Percentiles rank a stretch among this genome's conserved stretches.
Evolutionary conservation across 2,888 invertebrate species (phyloP).

Genomic region (Allolobophora icterica): DNA sequence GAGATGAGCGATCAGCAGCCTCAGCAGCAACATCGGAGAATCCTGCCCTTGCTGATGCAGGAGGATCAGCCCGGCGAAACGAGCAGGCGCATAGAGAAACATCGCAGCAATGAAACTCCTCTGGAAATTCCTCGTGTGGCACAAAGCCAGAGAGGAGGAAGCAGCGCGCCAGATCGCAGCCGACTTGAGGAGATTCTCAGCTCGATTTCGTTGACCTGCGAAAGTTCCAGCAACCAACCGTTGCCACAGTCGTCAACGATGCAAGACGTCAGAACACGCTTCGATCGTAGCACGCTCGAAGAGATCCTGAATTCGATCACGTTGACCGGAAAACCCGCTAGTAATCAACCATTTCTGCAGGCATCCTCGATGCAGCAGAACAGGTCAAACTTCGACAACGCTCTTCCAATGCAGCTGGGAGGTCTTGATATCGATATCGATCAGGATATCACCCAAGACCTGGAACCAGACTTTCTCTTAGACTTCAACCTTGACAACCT

Average conservation of each 20-base stretch:
- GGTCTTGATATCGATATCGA: not conserved
- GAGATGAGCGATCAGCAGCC: not conserved
- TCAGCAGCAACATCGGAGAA: not conserved
- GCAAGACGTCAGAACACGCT: not conserved
- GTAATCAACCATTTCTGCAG: not conserved
- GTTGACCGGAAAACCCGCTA: not conserved
- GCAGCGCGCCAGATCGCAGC: not conserved
- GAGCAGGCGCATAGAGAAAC: too few species aligned
- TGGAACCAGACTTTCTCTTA: not conserved
- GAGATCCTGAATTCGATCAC: not conserved
- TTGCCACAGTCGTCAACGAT: not conserved
- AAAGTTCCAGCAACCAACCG: not conserved
- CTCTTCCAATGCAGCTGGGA: not conserved
- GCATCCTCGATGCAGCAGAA: not conserved
- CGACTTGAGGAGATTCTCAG: not conserved
- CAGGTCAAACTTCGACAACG: not conserved
- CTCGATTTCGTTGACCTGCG: conserved; percentile 18
- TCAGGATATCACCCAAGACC: not conserved
- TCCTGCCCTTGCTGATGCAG: not conserved
- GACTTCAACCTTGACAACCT: conserved; percentile 5
- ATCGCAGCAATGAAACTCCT: too few species aligned
- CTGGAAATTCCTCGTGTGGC: not conserved
- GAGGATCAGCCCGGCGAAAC: not conserved
- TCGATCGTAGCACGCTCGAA: not conserved
- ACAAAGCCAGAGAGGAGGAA: not conserved